phyloP scores from a whole-genome alignment of 2,888 invertebrate species.

The Eumerus sabulonum region DNA sequence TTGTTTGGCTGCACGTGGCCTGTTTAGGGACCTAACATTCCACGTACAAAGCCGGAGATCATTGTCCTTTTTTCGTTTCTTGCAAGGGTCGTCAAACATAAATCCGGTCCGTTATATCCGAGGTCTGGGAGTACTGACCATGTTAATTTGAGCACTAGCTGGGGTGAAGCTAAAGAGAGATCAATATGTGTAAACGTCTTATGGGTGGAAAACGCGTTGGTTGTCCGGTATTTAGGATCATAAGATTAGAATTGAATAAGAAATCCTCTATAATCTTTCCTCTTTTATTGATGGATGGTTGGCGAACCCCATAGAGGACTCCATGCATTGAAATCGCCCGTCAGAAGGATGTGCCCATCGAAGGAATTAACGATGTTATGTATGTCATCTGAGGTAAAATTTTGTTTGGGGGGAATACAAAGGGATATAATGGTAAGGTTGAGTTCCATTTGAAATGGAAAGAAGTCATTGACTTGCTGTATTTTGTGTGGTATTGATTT shows the following conservation, averaged over 20 bases:
- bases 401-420: slow-evolving; percentile 25
- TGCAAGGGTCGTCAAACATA: too few species aligned
- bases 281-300: neutral
- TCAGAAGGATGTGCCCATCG: neutral
- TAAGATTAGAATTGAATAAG: neutral
- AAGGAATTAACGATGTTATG: slow-evolving; percentile 11
- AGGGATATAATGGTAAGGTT: neutral
- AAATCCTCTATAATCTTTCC: neutral
- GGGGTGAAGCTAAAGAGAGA: slow-evolving; percentile 36
- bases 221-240: neutral
- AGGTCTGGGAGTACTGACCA: too few species aligned
- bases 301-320: slow-evolving; percentile 4
- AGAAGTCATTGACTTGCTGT: too few species aligned
- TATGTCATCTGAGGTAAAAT: slow-evolving; percentile 10
- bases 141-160: slow-evolving; percentile 16
- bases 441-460: neutral
- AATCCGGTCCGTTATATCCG: too few species aligned
- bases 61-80: too few species aligned
- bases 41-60: too few species aligned
- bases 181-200: slow-evolving; percentile 39
- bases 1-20: too few species aligned
- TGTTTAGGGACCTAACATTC: too few species aligned
- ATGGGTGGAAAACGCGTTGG: slow-evolving; percentile 29
- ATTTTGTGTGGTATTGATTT: too few species aligned
- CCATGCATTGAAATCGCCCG: slow-evolving; percentile 10